These are phyloP conservation scores for Darevskia mixta DNA, from an alignment of 2,797 vertebrate species.

Conservation along the genomic window DNA sequence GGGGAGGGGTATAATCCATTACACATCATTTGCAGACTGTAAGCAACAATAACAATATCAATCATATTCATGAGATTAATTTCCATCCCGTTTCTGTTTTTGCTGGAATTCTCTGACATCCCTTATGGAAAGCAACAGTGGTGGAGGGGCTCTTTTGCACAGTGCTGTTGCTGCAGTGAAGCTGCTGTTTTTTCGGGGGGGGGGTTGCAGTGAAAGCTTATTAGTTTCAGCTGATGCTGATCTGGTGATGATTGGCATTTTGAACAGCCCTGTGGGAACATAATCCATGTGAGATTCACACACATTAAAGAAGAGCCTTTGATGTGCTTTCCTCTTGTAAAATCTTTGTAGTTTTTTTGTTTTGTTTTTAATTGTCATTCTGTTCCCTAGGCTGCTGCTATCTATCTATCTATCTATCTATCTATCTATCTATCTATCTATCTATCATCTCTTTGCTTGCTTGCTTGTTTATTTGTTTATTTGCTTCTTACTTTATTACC, in stretches of 20 bases:
- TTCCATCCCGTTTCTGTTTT: too few species aligned
- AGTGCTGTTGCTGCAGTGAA: neutral
- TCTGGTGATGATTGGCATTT: conserved; percentile 54
- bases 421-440: rapidly evolving
- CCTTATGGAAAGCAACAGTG: conserved; percentile 37
- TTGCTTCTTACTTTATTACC: too few species aligned
- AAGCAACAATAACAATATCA: too few species aligned
- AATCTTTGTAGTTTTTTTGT: neutral
- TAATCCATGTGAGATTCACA: conserved; percentile 59
- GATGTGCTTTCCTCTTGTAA: conserved; percentile 52
- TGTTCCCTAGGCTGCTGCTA: too few species aligned
- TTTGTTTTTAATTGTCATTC: too few species aligned
- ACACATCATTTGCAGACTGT: too few species aligned
- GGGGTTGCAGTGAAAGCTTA: conserved; percentile 23
- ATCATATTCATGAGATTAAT: too few species aligned
- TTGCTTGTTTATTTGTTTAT: too few species aligned
- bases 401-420: conserved; percentile 31
- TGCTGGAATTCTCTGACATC: too few species aligned
- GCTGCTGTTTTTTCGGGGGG: too few species aligned
- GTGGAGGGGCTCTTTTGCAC: conserved; percentile 44
- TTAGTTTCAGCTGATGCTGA: conserved; percentile 54
- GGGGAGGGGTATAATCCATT: too few species aligned
- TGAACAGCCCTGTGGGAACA: conserved; percentile 54
- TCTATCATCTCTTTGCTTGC: neutral
- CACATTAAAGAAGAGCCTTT: conserved; percentile 44